Evolutionary conservation across 1,140 invertebrate species (phyloP).

Genomic region (Tetraneura akinire): DNA sequence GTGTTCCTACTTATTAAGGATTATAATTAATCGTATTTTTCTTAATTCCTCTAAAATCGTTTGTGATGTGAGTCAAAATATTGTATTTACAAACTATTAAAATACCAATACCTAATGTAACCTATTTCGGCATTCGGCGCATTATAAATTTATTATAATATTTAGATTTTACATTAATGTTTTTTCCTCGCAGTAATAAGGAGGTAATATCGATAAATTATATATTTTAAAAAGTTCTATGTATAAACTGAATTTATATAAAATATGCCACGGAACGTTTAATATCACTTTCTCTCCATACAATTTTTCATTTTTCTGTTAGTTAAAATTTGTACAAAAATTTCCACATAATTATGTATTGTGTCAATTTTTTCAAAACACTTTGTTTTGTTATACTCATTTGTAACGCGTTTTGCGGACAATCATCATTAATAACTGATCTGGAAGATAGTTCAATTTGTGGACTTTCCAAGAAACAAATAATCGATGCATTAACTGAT

Average conservation of each 20-base stretch:
- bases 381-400: neutral
- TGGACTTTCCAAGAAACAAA: slow-evolving; percentile 20
- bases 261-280: neutral
- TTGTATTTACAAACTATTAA: too few relatives aligned
- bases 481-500: neutral
- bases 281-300: neutral
- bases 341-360: neutral
- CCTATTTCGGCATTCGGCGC: too few relatives aligned
- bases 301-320: neutral
- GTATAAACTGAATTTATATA: slow-evolving; percentile 1
- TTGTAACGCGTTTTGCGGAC: neutral
- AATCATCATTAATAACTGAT: neutral
- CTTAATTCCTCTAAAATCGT: too few relatives aligned
- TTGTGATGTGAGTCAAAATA: too few relatives aligned
- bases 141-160: too few relatives aligned
- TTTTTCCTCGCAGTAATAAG: too few relatives aligned
- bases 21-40: too few relatives aligned
- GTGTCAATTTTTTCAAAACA: neutral
- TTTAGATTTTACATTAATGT: too few relatives aligned
- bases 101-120: too few relatives aligned
- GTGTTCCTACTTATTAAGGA: too few relatives aligned
- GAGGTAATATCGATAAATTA: too few relatives aligned
- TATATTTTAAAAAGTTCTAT: neutral
- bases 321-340: neutral
- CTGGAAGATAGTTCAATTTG: slow-evolving; percentile 5